phyloP scores from a whole-genome alignment of 2,113 vertebrate genomes.

The Apteryx mantelli region DNA sequence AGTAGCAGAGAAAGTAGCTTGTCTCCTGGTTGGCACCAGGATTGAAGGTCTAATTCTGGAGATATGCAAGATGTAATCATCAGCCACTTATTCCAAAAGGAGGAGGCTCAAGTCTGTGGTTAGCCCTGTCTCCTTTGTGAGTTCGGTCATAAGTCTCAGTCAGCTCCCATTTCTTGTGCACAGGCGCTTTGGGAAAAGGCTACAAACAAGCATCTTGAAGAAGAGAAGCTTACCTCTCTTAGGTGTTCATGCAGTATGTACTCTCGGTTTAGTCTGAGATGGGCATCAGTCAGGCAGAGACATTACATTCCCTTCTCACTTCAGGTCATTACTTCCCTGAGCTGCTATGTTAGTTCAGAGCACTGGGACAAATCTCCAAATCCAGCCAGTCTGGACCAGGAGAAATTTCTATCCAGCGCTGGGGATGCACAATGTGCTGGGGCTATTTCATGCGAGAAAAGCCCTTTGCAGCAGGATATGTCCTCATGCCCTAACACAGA shows the following conservation, averaged over 20 bases:
- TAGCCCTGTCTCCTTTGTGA: neutral
- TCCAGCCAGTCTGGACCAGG: neutral
- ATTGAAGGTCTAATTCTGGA: neutral
- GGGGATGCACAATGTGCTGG: neutral
- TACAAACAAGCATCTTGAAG: neutral
- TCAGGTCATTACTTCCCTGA: no score
- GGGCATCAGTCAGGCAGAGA: neutral
- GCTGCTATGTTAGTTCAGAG: neutral
- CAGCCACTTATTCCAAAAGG: neutral
- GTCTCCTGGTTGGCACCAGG: neutral
- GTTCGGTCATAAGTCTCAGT: neutral
- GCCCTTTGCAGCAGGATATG: neutral
- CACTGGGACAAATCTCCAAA: neutral
- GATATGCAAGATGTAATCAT: neutral
- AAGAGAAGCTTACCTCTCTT: neutral
- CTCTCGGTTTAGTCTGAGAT: neutral
- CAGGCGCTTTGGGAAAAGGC: neutral
- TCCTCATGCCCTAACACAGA: neutral
- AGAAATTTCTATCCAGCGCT: neutral
- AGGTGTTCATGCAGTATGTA: fast-evolving
- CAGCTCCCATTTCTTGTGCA: neutral
- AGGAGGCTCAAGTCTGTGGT: neutral
- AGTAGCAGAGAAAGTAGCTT: neutral
- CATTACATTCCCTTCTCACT: neutral
- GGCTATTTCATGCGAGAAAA: neutral